Percentiles rank a stretch among this genome's conserved stretches.
Conservation (phyloP, 64 coral and sea anemone species). For the Acropora tenuis region DNA sequence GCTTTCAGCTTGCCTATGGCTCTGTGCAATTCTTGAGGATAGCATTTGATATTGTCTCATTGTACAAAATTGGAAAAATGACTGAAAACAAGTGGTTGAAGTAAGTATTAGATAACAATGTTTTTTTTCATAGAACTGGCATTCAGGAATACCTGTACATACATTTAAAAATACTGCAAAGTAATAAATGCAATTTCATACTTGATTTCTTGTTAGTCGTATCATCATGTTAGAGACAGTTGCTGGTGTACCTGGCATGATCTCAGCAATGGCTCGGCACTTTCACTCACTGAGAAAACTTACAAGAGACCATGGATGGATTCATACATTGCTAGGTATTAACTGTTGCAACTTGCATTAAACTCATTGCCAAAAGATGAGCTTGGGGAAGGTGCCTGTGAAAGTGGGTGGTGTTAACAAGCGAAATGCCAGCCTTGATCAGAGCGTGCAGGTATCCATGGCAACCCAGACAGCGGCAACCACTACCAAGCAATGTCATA, state of each 20-base stretch:
- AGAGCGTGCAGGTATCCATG: too few species aligned
- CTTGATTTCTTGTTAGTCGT: constrained; percentile 57
- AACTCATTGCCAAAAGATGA: background rate
- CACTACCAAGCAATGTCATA: too few species aligned
- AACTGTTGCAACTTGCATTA: background rate
- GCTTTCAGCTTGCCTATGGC: constrained; percentile 80
- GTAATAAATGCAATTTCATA: too few species aligned
- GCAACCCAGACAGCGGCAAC: too few species aligned
- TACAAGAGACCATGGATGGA: constrained; percentile 97
- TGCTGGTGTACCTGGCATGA: constrained; percentile 97
- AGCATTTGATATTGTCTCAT: constrained; percentile 82
- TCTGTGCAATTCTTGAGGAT: constrained; percentile 76
- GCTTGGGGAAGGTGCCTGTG: too few species aligned
- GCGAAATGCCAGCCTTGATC: too few species aligned
- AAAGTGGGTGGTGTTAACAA: too few species aligned
- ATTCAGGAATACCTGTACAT: too few species aligned
- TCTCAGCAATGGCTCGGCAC: constrained; percentile 93
- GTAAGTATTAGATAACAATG: constrained; percentile 52
- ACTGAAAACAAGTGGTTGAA: constrained; percentile 95
- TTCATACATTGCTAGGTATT: constrained; percentile 94
- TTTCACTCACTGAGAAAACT: constrained; percentile 90
- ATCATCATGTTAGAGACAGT: constrained; percentile 99
- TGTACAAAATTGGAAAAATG: constrained; percentile 98
- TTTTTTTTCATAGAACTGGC: too few species aligned
- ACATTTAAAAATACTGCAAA: too few species aligned